A percentile compares a stretch with the other conserved stretches of the same genome.
phyloP scores from a whole-genome alignment of 2,888 invertebrate genomes.

The Selenia dentaria region DNA sequence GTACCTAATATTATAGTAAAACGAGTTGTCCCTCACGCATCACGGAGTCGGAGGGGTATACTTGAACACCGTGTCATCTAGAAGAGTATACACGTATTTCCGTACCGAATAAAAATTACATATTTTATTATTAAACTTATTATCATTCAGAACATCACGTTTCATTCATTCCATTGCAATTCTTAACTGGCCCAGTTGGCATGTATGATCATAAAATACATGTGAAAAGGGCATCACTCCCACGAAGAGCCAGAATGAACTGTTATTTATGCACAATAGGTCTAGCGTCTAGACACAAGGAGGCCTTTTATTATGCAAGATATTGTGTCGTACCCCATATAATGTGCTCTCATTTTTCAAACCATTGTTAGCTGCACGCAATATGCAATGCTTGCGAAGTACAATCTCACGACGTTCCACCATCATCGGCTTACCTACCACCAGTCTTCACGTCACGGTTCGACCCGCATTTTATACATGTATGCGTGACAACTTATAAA shows the following conservation, averaged over 20 bases:
- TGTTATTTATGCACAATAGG: slow-evolving; percentile 8
- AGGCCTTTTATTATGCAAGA: slow-evolving; percentile 23
- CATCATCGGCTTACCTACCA: slow-evolving; percentile 1
- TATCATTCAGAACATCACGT: no score
- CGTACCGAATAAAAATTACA: no score
- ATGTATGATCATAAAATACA: neutral
- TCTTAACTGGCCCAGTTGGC: neutral
- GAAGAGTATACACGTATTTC: no score
- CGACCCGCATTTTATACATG: slow-evolving; percentile 19
- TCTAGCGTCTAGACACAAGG: slow-evolving; percentile 10
- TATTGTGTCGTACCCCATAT: slow-evolving; percentile 18
- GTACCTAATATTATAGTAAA: no score
- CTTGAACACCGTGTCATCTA: no score
- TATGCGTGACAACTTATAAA: neutral
- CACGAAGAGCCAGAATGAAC: slow-evolving; percentile 7
- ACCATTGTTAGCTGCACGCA: slow-evolving; percentile 26
- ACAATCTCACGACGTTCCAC: slow-evolving; percentile 30
- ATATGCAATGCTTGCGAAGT: slow-evolving; percentile 26
- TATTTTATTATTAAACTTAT: no score
- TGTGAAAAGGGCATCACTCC: slow-evolving; percentile 5
- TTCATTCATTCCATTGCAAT: neutral
- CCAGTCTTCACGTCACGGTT: slow-evolving; percentile 13
- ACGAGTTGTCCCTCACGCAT: no score
- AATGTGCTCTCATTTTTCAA: slow-evolving; percentile 24
- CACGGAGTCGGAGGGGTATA: no score